These are phyloP conservation scores for Lissonota sp. DNA, from an alignment of 2,888 invertebrate species.

Conservation along the genomic window DNA sequence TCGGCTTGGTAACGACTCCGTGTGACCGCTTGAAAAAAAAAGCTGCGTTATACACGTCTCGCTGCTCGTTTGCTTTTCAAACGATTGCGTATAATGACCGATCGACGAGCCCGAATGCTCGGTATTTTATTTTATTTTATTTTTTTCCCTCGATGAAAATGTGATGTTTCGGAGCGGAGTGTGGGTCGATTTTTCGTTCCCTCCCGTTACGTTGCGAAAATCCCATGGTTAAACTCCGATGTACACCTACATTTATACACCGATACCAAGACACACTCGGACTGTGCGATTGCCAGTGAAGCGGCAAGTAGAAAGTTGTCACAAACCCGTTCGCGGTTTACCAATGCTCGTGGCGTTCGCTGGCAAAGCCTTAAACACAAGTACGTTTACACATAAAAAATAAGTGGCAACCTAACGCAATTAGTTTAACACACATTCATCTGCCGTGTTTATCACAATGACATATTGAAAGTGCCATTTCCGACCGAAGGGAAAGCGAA, in stretches of 20 bases:
- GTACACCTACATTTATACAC: conserved; percentile 3
- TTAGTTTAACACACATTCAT: conserved; percentile 31
- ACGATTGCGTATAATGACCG: conserved; percentile 45
- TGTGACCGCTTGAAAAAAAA: conserved; percentile 23
- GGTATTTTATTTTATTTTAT: too few relatives aligned
- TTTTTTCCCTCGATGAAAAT: conserved; percentile 27
- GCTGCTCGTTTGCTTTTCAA: conserved; percentile 35
- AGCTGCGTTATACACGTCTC: conserved; percentile 10
- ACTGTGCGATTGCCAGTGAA: conserved; percentile 54
- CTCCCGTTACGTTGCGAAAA: neutral
- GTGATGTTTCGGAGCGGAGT: conserved; percentile 44
- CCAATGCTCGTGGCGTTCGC: conserved; percentile 7
- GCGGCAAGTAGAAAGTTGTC: conserved; percentile 70
- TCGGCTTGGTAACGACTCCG: neutral
- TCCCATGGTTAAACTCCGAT: neutral
- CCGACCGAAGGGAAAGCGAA: too few relatives aligned
- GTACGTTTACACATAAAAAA: neutral
- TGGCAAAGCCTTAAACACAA: conserved; percentile 7
- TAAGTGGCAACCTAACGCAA: conserved; percentile 27
- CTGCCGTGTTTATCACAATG: neutral
- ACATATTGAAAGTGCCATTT: too few relatives aligned
- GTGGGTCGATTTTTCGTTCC: conserved; percentile 17
- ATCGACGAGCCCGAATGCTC: conserved; percentile 45
- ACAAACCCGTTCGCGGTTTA: conserved; percentile 42
- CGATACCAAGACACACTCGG: conserved; percentile 10